Conservation (phyloP, 2,113 vertebrate species). For the Hirundichthys speculiger region DNA sequence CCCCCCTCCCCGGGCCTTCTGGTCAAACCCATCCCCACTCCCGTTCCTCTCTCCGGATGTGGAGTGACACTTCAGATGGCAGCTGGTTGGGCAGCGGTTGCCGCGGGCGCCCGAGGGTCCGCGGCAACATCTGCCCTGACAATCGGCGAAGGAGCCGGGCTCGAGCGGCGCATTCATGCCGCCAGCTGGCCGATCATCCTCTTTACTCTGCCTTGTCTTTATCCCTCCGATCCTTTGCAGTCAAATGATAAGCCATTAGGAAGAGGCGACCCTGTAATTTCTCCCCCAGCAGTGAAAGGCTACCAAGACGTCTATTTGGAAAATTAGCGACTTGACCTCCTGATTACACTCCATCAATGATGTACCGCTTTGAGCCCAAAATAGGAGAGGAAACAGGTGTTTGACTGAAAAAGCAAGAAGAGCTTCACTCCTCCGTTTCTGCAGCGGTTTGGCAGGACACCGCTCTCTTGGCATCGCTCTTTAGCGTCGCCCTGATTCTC, state of each 20-base stretch:
- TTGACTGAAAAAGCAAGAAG: conserved; percentile 39
- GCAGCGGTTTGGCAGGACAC: not conserved
- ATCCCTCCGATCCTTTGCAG: conserved; percentile 40
- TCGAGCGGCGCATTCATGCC: conserved; percentile 70
- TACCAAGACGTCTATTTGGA: conserved; percentile 62
- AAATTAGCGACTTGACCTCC: conserved; percentile 71
- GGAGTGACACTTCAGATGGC: conserved; percentile 63
- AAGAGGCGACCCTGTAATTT: conserved; percentile 71
- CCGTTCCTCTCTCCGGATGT: conserved; percentile 36
- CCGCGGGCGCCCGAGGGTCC: conserved; percentile 56
- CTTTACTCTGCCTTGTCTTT: conserved; percentile 69
- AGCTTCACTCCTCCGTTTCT: conserved; percentile 6
- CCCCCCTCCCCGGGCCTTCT: conserved; percentile 38
- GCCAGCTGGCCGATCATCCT: conserved; percentile 75
- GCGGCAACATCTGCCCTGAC: conserved; percentile 80
- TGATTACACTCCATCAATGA: conserved; percentile 59
- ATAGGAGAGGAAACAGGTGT: conserved; percentile 53
- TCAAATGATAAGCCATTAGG: conserved; percentile 71
- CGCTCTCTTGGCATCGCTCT: conserved; percentile 1
- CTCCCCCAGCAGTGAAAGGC: conserved; percentile 52
- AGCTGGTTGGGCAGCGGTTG: conserved; percentile 65
- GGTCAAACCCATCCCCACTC: conserved; percentile 68
- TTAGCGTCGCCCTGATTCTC: no score
- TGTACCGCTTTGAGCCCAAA: conserved; percentile 4
- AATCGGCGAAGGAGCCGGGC: conserved; percentile 72